These are phyloP conservation scores for Danaus chrysippus DNA, from an alignment of 2,888 invertebrate species.

Conservation along the genomic window DNA sequence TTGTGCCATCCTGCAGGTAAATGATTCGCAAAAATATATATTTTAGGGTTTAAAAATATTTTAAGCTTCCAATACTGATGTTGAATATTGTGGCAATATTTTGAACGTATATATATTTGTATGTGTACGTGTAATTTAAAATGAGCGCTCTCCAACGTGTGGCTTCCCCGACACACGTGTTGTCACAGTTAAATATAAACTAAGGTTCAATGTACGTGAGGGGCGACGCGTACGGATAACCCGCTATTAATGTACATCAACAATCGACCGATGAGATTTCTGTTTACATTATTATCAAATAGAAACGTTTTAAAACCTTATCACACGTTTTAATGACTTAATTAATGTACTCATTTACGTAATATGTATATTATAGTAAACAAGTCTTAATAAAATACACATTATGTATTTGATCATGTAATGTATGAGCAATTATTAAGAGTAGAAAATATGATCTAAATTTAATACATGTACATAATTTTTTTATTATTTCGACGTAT, in stretches of 20 bases:
- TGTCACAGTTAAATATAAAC: constrained; percentile 75
- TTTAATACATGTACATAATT: neutral
- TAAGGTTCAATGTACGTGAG: constrained; percentile 72
- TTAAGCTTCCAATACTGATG: constrained; percentile 1
- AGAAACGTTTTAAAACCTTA: neutral
- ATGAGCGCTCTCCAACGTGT: constrained; percentile 42
- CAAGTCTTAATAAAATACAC: neutral
- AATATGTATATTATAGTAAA: neutral
- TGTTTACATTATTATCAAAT: constrained; percentile 4
- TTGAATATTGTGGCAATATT: neutral
- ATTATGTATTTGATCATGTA: neutral
- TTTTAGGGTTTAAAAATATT: constrained; percentile 14
- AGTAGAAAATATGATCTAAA: neutral
- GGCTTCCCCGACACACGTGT: constrained; percentile 60
- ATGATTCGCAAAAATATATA: constrained; percentile 20
- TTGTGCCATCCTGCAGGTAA: constrained; percentile 67
- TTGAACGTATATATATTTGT: neutral
- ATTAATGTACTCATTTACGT: neutral
- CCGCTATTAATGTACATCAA: constrained; percentile 44
- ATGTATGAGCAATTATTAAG: too few species aligned
- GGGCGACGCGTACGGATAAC: constrained; percentile 60
- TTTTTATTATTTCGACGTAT: constrained; percentile 1
- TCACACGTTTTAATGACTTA: neutral
- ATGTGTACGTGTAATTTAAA: constrained; percentile 16
- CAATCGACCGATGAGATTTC: constrained; percentile 13